phyloP scores from a whole-genome alignment of 2,113 vertebrate species.

The Eurystomus gularis region DNA sequence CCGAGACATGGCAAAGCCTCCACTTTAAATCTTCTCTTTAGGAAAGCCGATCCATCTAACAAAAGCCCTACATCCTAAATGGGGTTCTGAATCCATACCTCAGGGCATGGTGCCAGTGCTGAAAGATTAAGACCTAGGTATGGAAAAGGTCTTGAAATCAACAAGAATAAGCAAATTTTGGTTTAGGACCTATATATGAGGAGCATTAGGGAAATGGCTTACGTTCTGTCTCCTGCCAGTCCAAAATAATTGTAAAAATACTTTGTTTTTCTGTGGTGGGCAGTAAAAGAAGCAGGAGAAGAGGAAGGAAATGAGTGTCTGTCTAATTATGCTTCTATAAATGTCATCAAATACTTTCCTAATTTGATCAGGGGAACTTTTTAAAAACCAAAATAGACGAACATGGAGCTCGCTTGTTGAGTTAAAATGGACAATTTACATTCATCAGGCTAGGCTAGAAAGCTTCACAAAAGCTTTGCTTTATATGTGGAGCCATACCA shows the following conservation, averaged over 20 bases:
- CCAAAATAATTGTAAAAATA: not conserved
- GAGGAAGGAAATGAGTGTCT: slow-evolving; percentile 1
- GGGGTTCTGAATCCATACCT: not conserved
- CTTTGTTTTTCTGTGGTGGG: not conserved
- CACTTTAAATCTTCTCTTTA: not conserved
- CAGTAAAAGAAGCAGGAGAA: not conserved
- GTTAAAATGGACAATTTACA: not conserved
- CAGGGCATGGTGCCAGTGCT: not conserved
- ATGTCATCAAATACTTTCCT: slow-evolving; percentile 18
- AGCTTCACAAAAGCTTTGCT: slow-evolving; percentile 16
- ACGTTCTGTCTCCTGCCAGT: not conserved
- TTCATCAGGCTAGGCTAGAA: not conserved
- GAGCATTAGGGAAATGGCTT: not conserved
- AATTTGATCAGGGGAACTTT: not conserved
- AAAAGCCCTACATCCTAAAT: not conserved
- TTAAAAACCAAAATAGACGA: not conserved
- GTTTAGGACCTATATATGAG: not conserved
- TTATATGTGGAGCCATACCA: not conserved
- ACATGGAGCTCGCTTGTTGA: not conserved
- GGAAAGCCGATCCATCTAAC: not conserved
- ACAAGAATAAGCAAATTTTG: not conserved
- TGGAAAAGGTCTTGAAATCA: not conserved
- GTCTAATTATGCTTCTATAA: slow-evolving; percentile 21
- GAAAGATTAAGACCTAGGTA: not conserved
- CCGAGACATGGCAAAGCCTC: not conserved